Conservation (phyloP, 2,113 vertebrate species). For the Lethenteron reissneri region DNA sequence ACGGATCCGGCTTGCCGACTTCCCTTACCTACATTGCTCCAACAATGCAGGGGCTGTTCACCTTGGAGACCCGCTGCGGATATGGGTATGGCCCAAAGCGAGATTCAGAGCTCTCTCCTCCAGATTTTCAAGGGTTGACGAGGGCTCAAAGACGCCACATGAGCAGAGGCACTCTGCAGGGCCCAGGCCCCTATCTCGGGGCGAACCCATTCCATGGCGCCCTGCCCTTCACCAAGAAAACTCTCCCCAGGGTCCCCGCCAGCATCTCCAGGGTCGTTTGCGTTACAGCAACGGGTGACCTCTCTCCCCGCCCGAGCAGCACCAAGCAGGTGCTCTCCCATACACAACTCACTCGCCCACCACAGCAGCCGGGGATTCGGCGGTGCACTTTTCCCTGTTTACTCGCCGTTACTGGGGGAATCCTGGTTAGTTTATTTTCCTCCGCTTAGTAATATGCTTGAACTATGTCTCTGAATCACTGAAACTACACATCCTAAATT, state of each 20-base stretch:
- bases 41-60: background rate
- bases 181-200: background rate
- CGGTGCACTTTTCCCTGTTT: no score
- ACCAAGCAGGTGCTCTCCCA: no score
- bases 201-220: background rate
- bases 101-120: background rate
- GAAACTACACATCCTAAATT: no score
- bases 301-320: background rate
- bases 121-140: background rate
- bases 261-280: background rate
- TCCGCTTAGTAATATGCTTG: no score
- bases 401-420: no score
- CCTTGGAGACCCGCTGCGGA: background rate
- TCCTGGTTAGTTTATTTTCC: no score
- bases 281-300: conserved; percentile 4
- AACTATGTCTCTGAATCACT: no score
- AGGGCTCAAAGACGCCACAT: conserved; percentile 1
- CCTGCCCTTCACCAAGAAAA: conserved; percentile 2
- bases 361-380: no score
- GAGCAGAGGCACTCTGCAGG: background rate
- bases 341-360: no score
- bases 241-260: background rate
- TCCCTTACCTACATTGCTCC: background rate
- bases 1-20: background rate
- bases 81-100: conserved; percentile 5